phyloP scores from a whole-genome alignment of 2,797 vertebrate genomes.

The Bovichtus diacanthus region DNA sequence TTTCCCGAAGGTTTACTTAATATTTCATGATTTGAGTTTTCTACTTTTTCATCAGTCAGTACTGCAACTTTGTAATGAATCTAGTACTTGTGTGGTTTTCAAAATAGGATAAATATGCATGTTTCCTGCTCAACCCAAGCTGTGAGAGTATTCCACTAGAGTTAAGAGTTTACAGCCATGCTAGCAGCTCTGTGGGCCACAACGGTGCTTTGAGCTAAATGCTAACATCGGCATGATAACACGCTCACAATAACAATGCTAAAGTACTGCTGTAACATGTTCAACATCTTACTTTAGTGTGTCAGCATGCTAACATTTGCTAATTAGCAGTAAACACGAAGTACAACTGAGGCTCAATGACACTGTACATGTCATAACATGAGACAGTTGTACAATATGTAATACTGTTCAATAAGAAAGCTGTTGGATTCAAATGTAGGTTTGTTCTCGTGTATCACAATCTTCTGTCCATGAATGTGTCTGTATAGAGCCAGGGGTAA shows the following conservation, averaged over 20 bases:
- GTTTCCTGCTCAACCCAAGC: background rate
- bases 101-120: background rate
- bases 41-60: background rate
- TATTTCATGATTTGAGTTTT: background rate
- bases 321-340: background rate
- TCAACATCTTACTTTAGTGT: background rate
- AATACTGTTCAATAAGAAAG: slow-evolving; percentile 1
- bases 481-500: background rate
- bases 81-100: background rate
- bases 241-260: background rate
- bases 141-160: background rate
- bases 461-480: background rate
- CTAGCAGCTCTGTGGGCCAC: background rate
- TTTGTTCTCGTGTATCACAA: background rate
- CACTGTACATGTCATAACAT: too few relatives aligned
- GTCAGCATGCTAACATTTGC: background rate
- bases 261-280: background rate
- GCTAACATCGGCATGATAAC: background rate
- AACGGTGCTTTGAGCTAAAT: background rate
- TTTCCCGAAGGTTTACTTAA: background rate
- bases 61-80: background rate
- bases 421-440: background rate
- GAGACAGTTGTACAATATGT: background rate
- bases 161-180: background rate
- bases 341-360: background rate